A percentile compares a stretch with the other conserved stretches of the same genome.
Evolutionary conservation across 2,797 vertebrate species (phyloP).

Genomic region (Epinephelus coioides): DNA sequence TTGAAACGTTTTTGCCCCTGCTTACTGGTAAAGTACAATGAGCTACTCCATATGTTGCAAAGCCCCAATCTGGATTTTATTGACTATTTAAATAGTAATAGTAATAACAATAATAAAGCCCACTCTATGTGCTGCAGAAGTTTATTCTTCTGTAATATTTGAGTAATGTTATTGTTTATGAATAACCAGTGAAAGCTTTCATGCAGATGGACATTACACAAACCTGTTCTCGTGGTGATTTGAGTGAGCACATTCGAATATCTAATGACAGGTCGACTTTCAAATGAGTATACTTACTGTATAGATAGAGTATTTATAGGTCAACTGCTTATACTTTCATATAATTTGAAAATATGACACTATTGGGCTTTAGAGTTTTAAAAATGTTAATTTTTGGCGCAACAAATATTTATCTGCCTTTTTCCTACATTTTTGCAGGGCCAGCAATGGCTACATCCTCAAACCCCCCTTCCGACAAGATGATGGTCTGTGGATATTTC

Average conservation of each 20-base stretch:
- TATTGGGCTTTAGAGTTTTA: not conserved
- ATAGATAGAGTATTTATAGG: not conserved
- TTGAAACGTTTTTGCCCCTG: not conserved
- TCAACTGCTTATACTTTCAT: not conserved
- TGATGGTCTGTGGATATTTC: constrained; percentile 40
- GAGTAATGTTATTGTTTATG: not conserved
- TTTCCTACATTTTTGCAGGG: not conserved
- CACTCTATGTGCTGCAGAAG: not conserved
- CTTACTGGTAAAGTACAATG: not conserved
- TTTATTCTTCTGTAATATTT: not conserved
- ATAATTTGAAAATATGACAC: not conserved
- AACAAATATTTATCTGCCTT: not conserved
- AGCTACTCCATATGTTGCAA: not conserved
- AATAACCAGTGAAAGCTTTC: no score
- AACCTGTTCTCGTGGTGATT: no score
- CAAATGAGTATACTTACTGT: not conserved
- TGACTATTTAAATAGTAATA: not conserved
- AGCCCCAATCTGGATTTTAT: not conserved
- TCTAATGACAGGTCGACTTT: constrained; percentile 3
- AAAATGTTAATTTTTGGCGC: not conserved
- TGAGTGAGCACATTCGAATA: no score
- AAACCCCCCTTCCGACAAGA: not conserved
- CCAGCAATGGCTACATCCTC: constrained; percentile 16
- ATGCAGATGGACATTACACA: no score
- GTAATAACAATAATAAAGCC: not conserved